Base-by-base conservation (phyloP, 2,797 vertebrate species). In the Lithobates sylvaticus region DNA sequence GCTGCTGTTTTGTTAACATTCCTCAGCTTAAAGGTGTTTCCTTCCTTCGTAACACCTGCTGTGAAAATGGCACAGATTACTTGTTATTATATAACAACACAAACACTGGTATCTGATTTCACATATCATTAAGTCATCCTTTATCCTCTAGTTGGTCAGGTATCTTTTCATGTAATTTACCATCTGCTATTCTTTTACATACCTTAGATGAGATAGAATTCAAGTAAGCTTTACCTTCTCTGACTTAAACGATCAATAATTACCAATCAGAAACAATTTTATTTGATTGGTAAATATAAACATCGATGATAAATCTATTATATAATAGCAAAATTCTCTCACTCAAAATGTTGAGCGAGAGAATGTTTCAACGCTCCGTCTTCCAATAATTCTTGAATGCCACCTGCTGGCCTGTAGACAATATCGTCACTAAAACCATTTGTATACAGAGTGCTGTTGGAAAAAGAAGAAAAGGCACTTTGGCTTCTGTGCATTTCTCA, bases 341-440 rank as follows among this genome's bases (percentile, higher is more conserved):
- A 65, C 12, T 58, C 26, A 78, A 78, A 32, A 13, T 32, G 47
- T 12, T 79, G 50, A 4, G 50, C 79, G 10, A 27, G 36, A 12
- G 50, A 78, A 26, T 50, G 12, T 75, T 80, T 10, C 13, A 27
- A 29, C 21, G 39, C 42, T 50, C 50, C 42, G 61, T 88, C 71
- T 79, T 84, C 78, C 72, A 54, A 76, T 88, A 89, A 91, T 91
- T 92, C 91, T 90, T 88, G 86, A 91, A 91, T 91, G 92, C 92
- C 92, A 92, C 89, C 91, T 92, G 89, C 91, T 92, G 91, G 92
- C 72, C 88, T 84, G 27, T 58, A 16, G 27, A 83, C 84, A 89
- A 88, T 90, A 90, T 47, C 13, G 27, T 84, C 84, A 89, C 88
- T 90, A 90, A 87, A 69, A 36, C 81, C 73, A 21, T 34, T 1